phyloP scores from a whole-genome alignment of 2,113 vertebrate species.

The Takifugu bimaculatus region DNA sequence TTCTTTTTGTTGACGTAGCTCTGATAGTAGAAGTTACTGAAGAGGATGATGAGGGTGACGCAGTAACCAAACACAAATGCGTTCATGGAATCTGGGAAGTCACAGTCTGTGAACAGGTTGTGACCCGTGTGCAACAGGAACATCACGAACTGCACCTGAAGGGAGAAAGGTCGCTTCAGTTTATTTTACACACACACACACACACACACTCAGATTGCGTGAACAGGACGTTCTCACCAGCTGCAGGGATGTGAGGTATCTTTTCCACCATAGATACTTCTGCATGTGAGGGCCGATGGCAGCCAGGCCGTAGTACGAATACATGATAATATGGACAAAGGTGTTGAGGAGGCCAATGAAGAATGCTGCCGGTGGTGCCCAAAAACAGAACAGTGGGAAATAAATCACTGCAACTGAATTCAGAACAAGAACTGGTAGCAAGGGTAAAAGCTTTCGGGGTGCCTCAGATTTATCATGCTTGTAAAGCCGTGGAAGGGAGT shows the following conservation, averaged over 20 bases:
- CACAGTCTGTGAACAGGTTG: conserved; percentile 73
- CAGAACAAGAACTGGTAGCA: too few species aligned
- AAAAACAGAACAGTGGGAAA: neutral
- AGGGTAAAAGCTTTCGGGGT: too few species aligned
- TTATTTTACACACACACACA: too few species aligned
- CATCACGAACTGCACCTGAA: conserved; percentile 75
- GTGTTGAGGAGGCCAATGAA: conserved; percentile 76
- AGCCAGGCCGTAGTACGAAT: conserved; percentile 59
- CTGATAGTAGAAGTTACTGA: conserved; percentile 72
- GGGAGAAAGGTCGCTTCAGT: neutral
- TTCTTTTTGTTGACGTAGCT: conserved; percentile 70
- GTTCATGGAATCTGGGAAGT: conserved; percentile 72
- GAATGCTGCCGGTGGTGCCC: conserved; percentile 62
- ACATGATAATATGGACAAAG: conserved; percentile 76
- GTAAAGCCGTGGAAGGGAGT: too few species aligned
- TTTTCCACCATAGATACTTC: conserved; percentile 78
- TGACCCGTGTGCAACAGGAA: conserved; percentile 71
- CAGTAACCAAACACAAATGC: conserved; percentile 62
- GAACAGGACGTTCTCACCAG: conserved; percentile 63
- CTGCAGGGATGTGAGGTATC: conserved; percentile 76
- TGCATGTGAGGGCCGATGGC: conserved; percentile 70
- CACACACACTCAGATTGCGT: neutral
- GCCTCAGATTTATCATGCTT: too few species aligned
- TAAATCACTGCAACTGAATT: neutral
- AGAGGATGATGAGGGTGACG: conserved; percentile 74